A percentile compares a stretch with the other conserved stretches of the same genome.
Evolutionary conservation across 2,113 vertebrate genomes (phyloP).

Genomic region (Grus americana): DNA sequence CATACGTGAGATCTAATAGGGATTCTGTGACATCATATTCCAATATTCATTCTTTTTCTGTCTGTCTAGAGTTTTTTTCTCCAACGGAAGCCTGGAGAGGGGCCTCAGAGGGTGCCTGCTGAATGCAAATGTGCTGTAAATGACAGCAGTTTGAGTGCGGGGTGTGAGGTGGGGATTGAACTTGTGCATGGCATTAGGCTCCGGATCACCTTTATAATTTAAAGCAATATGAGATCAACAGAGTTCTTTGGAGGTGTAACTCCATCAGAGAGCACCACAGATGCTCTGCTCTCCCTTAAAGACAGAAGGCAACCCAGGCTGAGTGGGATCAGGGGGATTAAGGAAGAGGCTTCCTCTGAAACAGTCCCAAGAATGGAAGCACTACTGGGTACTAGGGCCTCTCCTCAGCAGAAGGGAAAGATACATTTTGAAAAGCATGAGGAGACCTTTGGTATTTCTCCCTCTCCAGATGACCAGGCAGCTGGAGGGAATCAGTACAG

Average conservation of each 20-base stretch:
- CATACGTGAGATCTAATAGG: background rate
- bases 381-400: background rate
- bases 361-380: background rate
- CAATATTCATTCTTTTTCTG: background rate
- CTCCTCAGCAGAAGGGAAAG: background rate
- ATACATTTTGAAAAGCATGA: background rate
- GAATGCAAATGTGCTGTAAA: background rate
- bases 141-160: background rate
- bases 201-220: background rate
- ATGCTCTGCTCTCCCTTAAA: background rate
- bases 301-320: background rate
- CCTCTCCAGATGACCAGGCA: background rate
- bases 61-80: background rate
- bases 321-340: background rate
- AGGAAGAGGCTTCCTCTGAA: background rate
- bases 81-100: fast-evolving
- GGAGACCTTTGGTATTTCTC: background rate
- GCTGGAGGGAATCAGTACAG: background rate
- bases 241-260: background rate
- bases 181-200: background rate
- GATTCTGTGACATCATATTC: background rate
- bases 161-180: background rate
- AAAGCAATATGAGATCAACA: background rate
- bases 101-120: background rate
- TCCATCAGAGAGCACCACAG: background rate